Evolutionary conservation across 23 tunicate species (phyloP).

Genomic region (Trididemnum clinides): DNA sequence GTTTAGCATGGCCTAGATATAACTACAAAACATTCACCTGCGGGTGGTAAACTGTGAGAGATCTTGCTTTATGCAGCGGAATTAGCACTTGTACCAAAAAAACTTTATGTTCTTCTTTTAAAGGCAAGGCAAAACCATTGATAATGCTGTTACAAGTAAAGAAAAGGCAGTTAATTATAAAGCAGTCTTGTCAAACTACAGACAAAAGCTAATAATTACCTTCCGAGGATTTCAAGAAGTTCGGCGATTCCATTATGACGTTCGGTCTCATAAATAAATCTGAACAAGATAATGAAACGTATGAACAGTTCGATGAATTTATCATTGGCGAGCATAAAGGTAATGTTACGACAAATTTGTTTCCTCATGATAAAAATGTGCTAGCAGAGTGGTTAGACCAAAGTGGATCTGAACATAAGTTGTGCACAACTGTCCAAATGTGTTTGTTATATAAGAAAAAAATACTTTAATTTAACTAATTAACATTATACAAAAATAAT

Average conservation of each 20-base stretch:
- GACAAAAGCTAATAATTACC: too few species aligned
- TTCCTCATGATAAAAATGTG: too few species aligned
- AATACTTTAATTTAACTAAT: too few species aligned
- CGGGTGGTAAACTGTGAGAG: conserved; percentile 98
- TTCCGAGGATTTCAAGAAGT: conserved; percentile 90
- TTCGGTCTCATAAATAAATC: conserved; percentile 95
- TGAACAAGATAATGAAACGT: conserved; percentile 24
- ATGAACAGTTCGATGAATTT: too few species aligned
- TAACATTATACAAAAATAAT: too few species aligned
- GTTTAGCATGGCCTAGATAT: too few species aligned
- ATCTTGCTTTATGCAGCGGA: conserved; percentile 94
- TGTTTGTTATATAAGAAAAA: too few species aligned
- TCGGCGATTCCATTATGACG: conserved; percentile 99
- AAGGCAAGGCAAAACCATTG: conserved; percentile 96
- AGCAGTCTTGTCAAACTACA: background rate
- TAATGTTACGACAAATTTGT: too few species aligned
- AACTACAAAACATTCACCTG: conserved; percentile 50
- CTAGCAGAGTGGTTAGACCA: too few species aligned
- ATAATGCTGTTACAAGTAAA: conserved; percentile 63
- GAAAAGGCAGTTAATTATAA: background rate
- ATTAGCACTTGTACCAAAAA: conserved; percentile 92
- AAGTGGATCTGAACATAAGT: background rate
- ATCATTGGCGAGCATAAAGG: too few species aligned
- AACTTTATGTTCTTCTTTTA: conserved; percentile 98
- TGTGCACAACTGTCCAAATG: background rate